A percentile compares a stretch with the other conserved stretches of the same genome.
These are phyloP conservation scores for Phaonia tiefii DNA, from an alignment of 2,888 invertebrate genomes.

Conservation along the genomic window DNA sequence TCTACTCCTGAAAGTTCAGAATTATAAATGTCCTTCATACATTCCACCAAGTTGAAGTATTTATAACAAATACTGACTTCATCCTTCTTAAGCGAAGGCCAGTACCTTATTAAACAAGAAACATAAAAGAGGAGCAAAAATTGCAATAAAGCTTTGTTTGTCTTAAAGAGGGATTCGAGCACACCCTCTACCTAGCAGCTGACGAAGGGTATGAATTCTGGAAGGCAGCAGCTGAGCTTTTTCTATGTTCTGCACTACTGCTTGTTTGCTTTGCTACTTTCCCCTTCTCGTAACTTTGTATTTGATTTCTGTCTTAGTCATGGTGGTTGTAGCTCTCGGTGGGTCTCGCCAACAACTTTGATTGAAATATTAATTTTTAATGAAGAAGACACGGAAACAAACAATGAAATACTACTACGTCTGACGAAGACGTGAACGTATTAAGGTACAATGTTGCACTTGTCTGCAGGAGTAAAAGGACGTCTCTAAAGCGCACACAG, in stretches of 20 bases:
- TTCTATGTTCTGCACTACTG: conserved; percentile 17
- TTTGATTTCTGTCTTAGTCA: conserved; percentile 12
- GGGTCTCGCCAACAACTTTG: conserved; percentile 61
- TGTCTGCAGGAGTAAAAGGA: conserved; percentile 16
- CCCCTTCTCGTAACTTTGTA: not conserved
- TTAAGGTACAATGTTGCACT: conserved; percentile 10
- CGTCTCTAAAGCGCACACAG: not conserved
- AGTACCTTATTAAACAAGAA: not conserved
- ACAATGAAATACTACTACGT: conserved; percentile 60
- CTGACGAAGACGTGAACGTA: not conserved
- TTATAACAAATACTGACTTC: not conserved
- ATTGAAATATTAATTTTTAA: conserved; percentile 71
- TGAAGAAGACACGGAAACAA: conserved; percentile 67
- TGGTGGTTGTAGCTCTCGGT: not conserved
- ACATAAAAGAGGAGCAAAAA: conserved; percentile 25
- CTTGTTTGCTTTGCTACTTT: conserved; percentile 29
- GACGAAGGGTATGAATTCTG: conserved; percentile 63
- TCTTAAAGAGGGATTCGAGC: conserved; percentile 33
- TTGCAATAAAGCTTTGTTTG: conserved; percentile 47
- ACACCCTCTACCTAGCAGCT: not conserved
- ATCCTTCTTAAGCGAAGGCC: not conserved
- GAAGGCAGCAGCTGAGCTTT: conserved; percentile 66
- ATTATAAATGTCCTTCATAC: not conserved
- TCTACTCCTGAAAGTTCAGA: not conserved
- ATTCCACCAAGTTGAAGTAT: not conserved